Percentiles rank a stretch among this genome's conserved stretches.
Evolutionary conservation across 2,797 vertebrate genomes (phyloP).

Genomic region (Triplophysa bombifrons): DNA sequence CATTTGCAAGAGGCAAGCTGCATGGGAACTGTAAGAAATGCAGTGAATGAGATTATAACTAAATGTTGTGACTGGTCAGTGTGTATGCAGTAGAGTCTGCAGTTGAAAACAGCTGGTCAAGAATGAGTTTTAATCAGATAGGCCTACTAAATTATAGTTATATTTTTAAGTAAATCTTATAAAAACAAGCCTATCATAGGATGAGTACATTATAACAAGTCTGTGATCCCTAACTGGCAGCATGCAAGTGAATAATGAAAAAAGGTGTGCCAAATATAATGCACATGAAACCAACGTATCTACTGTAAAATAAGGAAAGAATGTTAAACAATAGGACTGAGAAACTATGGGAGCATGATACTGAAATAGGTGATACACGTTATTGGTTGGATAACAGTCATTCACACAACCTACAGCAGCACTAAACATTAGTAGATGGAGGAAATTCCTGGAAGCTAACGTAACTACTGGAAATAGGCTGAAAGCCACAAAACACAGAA

Average conservation of each 20-base stretch:
- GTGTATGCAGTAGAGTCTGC: not conserved
- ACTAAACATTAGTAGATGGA: conserved; percentile 47
- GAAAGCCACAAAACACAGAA: conserved; percentile 54
- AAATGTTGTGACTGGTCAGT: conserved; percentile 55
- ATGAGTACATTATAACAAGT: no score
- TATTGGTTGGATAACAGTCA: not conserved
- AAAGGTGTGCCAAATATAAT: no score
- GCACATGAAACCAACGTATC: not conserved
- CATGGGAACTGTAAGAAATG: conserved; percentile 73
- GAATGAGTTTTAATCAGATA: no score
- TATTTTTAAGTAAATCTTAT: no score
- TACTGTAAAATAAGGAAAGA: not conserved
- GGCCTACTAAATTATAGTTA: no score
- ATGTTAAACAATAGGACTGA: no score
- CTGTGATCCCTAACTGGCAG: no score
- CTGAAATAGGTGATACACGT: not conserved
- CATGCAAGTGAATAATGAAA: no score
- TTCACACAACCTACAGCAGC: conserved; percentile 43
- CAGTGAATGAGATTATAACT: conserved; percentile 72
- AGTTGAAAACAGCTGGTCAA: no score
- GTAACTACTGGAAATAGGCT: conserved; percentile 61
- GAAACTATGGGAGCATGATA: not conserved
- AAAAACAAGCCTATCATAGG: no score
- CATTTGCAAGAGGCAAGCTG: conserved; percentile 68
- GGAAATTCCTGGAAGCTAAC: conserved; percentile 63